phyloP scores from a whole-genome alignment of 2,113 vertebrate species.

The Pteronura brasiliensis region DNA sequence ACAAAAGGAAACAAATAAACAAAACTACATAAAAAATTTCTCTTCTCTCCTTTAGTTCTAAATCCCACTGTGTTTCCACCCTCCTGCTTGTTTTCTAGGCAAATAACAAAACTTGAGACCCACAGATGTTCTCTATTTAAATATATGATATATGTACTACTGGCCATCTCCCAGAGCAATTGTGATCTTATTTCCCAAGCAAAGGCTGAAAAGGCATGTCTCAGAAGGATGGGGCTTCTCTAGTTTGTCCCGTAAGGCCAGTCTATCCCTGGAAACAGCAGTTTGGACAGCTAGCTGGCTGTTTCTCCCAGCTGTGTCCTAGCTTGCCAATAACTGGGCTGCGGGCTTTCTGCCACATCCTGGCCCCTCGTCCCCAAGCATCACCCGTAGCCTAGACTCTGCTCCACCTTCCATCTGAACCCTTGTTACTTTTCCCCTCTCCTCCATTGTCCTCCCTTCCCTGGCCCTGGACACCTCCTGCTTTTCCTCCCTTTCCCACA shows the following conservation, averaged over 20 bases:
- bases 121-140: slow-evolving; percentile 42
- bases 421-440: neutral
- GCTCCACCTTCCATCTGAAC: neutral
- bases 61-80: slow-evolving; percentile 30
- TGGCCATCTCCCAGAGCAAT: neutral
- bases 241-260: neutral
- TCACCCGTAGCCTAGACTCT: neutral
- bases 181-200: slow-evolving; percentile 41
- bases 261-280: neutral
- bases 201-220: neutral
- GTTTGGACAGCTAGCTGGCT: neutral
- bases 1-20: neutral
- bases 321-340: neutral
- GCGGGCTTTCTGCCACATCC: neutral
- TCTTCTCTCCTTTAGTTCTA: neutral
- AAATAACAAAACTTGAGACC: slow-evolving; percentile 23
- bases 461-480: neutral
- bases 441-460: neutral
- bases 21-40: slow-evolving; percentile 12
- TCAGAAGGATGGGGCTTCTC: neutral
- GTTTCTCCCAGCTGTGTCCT: neutral
- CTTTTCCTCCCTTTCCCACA: neutral
- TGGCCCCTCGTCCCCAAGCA: neutral
- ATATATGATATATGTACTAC: neutral
- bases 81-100: neutral